Percentiles rank a stretch among this genome's conserved stretches.
These are phyloP conservation scores for Caradrina clavipalpis DNA, from an alignment of 2,888 invertebrate species.

Conservation along the genomic window DNA sequence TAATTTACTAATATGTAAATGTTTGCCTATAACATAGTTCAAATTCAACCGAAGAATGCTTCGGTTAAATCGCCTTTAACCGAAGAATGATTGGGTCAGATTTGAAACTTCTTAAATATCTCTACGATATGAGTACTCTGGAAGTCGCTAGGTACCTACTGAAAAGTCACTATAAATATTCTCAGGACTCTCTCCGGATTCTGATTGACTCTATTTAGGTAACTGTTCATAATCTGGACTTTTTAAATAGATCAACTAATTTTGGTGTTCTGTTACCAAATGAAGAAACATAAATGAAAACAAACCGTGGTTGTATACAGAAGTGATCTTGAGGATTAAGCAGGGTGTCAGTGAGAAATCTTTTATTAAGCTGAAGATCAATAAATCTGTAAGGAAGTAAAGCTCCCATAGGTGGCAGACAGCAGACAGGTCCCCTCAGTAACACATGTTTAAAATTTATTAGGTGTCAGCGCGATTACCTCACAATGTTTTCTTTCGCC, in stretches of 20 bases:
- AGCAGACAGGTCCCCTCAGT: slow-evolving; percentile 23
- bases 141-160: too few species aligned
- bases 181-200: too few species aligned
- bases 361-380: slow-evolving; percentile 34
- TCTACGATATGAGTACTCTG: too few species aligned
- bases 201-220: too few species aligned
- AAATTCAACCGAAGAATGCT: too few species aligned
- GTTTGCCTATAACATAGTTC: too few species aligned
- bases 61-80: too few species aligned
- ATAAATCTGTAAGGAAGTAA: slow-evolving; percentile 33
- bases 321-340: slow-evolving; percentile 27
- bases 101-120: too few species aligned
- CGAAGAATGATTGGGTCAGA: too few species aligned
- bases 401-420: slow-evolving; percentile 16
- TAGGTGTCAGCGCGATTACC: slow-evolving; percentile 46
- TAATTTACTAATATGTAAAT: too few species aligned
- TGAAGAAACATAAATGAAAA: neutral
- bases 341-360: slow-evolving; percentile 28
- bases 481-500: slow-evolving; percentile 56
- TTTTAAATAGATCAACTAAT: neutral
- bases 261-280: neutral
- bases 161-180: too few species aligned
- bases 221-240: too few species aligned
- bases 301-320: neutral
- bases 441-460: slow-evolving; percentile 57